phyloP scores from a whole-genome alignment of 2,888 invertebrate species.

The Hydroisotoma schaefferi region DNA sequence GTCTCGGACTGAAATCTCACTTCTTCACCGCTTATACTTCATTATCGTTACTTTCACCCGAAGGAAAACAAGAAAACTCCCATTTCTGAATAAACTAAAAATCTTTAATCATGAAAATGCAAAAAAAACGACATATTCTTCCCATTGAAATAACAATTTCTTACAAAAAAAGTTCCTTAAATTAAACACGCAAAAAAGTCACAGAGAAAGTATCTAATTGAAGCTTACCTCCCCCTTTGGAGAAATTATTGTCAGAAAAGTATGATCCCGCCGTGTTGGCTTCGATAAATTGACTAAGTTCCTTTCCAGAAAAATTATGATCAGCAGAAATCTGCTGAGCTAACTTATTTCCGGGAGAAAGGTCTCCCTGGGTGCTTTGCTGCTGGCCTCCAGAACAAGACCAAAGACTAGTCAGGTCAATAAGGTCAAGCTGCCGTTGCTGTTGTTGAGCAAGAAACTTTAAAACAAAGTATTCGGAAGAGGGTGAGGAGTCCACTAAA shows the following conservation, averaged over 20 bases:
- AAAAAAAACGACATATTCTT: too few species aligned
- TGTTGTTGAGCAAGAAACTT: constrained; percentile 6
- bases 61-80: too few species aligned
- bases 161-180: neutral
- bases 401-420: neutral
- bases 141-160: too few species aligned
- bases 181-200: neutral
- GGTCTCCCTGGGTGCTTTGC: neutral
- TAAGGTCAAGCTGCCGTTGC: constrained; percentile 6
- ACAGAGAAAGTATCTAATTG: neutral
- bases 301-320: constrained; percentile 1
- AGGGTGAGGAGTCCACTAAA: neutral
- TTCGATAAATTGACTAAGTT: constrained; percentile 12
- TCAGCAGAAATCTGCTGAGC: neutral
- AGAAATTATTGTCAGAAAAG: constrained; percentile 10
- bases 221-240: neutral
- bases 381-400: neutral
- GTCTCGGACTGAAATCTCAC: too few species aligned
- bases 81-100: too few species aligned
- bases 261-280: constrained; percentile 9
- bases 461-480: constrained; percentile 9
- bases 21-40: too few species aligned
- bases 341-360: neutral
- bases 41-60: too few species aligned
- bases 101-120: too few species aligned